These are phyloP conservation scores for Typhlichthys subterraneus DNA, from an alignment of 2,797 vertebrate species.

Conservation along the genomic window DNA sequence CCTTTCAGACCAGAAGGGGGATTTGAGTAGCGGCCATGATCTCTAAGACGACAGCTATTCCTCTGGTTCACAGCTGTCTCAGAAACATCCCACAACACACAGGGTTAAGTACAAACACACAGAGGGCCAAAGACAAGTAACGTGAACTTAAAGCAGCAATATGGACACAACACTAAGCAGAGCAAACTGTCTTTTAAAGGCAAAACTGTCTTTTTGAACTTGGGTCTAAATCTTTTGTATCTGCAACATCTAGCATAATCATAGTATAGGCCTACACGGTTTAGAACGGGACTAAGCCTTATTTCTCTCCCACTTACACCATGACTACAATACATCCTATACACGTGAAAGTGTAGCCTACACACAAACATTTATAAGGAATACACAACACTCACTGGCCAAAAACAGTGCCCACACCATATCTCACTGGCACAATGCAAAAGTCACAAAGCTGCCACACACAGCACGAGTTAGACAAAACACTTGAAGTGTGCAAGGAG, in stretches of 20 bases:
- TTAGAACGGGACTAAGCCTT: neutral
- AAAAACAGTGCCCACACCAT: conserved; percentile 25
- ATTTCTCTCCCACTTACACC: conserved; percentile 32
- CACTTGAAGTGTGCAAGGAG: conserved; percentile 30
- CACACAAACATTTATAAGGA: conserved; percentile 10
- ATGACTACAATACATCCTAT: conserved; percentile 15
- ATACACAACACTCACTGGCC: conserved; percentile 17
- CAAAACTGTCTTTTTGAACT: too few species aligned
- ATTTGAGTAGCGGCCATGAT: conserved; percentile 50
- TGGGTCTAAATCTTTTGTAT: neutral
- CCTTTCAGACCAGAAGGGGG: conserved; percentile 17
- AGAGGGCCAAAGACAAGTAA: conserved; percentile 22
- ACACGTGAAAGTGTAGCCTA: conserved; percentile 16
- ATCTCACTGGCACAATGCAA: conserved; percentile 18
- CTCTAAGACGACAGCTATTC: conserved; percentile 57
- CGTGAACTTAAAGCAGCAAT: conserved; percentile 20
- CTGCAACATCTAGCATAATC: neutral
- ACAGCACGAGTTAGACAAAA: conserved; percentile 32
- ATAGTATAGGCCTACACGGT: neutral
- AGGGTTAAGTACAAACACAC: conserved; percentile 18
- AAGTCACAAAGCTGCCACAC: conserved; percentile 44
- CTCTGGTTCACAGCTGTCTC: conserved; percentile 21
- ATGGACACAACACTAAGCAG: too few species aligned
- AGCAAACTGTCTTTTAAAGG: too few species aligned
- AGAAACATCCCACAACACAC: conserved; percentile 1